Percentiles rank a stretch among this genome's conserved stretches.
Conservation (phyloP, 2,113 vertebrate genomes). For the Gymnocephalus cernua region DNA sequence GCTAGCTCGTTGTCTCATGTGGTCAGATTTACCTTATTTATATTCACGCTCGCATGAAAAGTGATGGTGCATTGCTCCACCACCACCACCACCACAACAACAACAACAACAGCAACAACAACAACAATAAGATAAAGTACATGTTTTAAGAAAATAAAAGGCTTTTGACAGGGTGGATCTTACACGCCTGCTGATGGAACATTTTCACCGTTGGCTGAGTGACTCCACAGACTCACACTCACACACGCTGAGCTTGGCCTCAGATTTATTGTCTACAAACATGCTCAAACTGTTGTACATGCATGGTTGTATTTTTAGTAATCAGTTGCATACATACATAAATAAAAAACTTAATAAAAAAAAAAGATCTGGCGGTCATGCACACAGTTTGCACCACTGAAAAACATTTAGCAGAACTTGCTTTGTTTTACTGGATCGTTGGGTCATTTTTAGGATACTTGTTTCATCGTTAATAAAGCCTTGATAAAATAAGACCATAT, state of each 20-base stretch:
- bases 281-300: constrained; percentile 2
- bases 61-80: constrained; percentile 58
- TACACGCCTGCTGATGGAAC: neutral
- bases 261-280: neutral
- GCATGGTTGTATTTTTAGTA: neutral
- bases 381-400: neutral
- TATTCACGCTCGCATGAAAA: constrained; percentile 53
- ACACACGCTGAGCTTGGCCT: constrained; percentile 18
- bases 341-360: neutral
- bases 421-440: neutral
- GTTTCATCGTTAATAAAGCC: neutral
- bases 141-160: constrained; percentile 1
- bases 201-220: constrained; percentile 6
- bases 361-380: neutral
- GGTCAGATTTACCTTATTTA: constrained; percentile 39
- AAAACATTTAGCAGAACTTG: neutral
- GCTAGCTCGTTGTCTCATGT: constrained; percentile 25
- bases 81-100: constrained; percentile 56
- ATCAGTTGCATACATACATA: neutral
- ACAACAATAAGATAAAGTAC: constrained; percentile 18
- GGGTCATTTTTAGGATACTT: neutral
- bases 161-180: constrained; percentile 2
- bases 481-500: neutral
- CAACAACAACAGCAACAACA: constrained; percentile 34
- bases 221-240: neutral